Conservation (phyloP, 1,140 invertebrate species). For the Laodelphax striatellus region DNA sequence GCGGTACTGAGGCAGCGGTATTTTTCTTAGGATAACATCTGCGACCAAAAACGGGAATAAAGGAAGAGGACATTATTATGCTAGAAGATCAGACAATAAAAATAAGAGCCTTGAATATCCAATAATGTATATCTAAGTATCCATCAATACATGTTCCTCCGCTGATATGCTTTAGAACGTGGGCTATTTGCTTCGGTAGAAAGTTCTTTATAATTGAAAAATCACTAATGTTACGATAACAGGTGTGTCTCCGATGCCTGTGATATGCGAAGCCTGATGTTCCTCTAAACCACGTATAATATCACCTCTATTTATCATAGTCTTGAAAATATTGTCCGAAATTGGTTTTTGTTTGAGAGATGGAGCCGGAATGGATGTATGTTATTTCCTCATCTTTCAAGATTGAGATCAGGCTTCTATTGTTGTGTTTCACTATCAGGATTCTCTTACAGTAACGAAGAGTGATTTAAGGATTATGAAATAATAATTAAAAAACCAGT, state of each 20-base stretch:
- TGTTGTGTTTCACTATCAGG: too few species aligned
- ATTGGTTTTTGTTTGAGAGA: too few species aligned
- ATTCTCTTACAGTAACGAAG: too few species aligned
- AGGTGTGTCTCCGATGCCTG: conserved; percentile 3
- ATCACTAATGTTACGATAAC: conserved; percentile 10
- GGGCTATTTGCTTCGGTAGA: too few species aligned
- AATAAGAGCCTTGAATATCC: conserved; percentile 7
- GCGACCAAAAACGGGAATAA: background rate
- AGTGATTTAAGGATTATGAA: too few species aligned
- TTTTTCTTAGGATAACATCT: background rate
- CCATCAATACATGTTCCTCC: conserved; percentile 7
- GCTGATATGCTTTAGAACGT: too few species aligned
- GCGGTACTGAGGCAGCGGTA: too few species aligned
- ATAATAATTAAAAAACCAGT: too few species aligned
- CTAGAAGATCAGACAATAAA: background rate
- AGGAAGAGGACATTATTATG: conserved; percentile 9
- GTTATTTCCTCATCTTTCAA: too few species aligned
- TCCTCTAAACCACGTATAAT: background rate
- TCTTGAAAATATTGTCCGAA: background rate
- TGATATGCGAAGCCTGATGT: background rate
- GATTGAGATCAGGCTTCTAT: too few species aligned
- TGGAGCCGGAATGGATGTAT: background rate
- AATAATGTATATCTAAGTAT: conserved; percentile 22
- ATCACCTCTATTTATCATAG: background rate
- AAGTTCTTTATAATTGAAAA: conserved; percentile 14